Base-by-base conservation (phyloP, 2,888 invertebrate genomes). In the Tenodera sinensis region DNA sequence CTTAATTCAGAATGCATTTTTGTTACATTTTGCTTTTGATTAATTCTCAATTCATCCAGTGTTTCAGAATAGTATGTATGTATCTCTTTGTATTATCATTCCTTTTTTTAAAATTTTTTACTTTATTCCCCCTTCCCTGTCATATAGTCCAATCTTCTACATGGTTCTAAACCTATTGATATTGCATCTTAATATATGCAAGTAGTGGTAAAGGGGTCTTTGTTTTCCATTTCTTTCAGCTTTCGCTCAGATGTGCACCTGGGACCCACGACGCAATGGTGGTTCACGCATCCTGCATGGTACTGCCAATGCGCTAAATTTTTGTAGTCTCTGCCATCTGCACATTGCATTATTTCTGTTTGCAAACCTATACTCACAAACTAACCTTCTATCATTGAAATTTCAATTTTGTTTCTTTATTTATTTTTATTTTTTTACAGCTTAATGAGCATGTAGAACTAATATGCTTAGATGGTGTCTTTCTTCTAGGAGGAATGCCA, bases 191-290 rank as follows among this genome's bases (percentile, higher is more conserved):
- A 71, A 71, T 71, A 71, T 71, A 87, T 87, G 27, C 15, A 34
- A 87, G 87, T 87, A 89, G 83, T 90, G 90, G 89, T 90, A 89
- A 89, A 88, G 89, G 90, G 88, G 71, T 87, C 87, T 89, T 89
- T 90, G 89, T 90, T 91, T 91, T 91, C 90, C 88, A 90, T 91
- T 91, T 91, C 90, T 91, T 92, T 89, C 92, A 92, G 92, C 92
- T 89, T 92, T 92, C 91, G 91, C 91, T 90, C 92, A 92, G 91
- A 92, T 92, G 92, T 92, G 92, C 91, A 92, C 92, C 89, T 91
- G 91, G 91, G 92, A 91, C 89, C 91, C 91, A 83, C 91, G 91
- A 34, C 91, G 90, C 89, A 90, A 91, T 91, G 91, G 91, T 90
- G 91, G 90, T 90, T 90, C 90, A 88, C 89, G 89, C 90, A 86